Percentiles rank a stretch among this genome's conserved stretches.
Evolutionary conservation across 2,888 invertebrate species (phyloP).

Genomic region (Pardosa pseudoannulata): DNA sequence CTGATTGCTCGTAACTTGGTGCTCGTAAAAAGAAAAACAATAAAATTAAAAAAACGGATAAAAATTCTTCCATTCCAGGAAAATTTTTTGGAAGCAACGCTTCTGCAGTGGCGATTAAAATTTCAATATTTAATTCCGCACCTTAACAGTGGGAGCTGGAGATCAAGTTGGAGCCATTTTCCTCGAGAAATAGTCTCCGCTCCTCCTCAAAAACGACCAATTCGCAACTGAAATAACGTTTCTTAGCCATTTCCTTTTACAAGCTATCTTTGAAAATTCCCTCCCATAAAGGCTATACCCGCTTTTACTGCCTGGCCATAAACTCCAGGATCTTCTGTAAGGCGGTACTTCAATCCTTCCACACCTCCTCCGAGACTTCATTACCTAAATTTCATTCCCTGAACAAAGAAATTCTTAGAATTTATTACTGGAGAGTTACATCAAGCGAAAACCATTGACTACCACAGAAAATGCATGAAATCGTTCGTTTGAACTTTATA

Average conservation of each 20-base stretch:
- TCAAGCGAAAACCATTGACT: neutral
- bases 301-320: neutral
- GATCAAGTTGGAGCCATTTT: too few species aligned
- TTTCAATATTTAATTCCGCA: too few species aligned
- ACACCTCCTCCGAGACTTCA: slow-evolving; percentile 47
- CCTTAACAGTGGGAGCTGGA: too few species aligned
- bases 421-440: neutral
- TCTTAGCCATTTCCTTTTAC: neutral
- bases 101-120: too few species aligned
- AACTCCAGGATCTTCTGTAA: neutral
- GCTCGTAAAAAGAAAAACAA: too few species aligned
- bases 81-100: too few species aligned
- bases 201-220: too few species aligned
- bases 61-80: too few species aligned
- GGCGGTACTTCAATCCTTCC: neutral
- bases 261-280: neutral
- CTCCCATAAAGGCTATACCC: neutral
- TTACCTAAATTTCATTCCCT: slow-evolving; percentile 51
- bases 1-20: too few species aligned
- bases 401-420: neutral
- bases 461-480: neutral
- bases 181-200: too few species aligned
- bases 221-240: neutral
- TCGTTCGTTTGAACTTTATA: neutral
- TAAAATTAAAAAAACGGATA: too few species aligned